A percentile compares a stretch with the other conserved stretches of the same genome.
phyloP scores from a whole-genome alignment of 2,888 invertebrate genomes.

The Eristalis pertinax region DNA sequence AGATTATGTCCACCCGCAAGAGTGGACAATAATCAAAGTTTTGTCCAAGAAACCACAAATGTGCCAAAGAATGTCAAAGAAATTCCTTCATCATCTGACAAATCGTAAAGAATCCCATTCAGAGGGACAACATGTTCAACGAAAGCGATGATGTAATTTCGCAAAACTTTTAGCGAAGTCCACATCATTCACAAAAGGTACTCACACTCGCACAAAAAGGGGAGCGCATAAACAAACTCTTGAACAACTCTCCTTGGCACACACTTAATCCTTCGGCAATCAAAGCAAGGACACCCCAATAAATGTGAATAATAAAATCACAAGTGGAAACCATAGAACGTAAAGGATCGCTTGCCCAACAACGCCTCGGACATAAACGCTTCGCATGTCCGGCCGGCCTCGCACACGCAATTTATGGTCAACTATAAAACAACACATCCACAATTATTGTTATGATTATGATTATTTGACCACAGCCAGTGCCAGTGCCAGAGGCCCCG shows the following conservation, averaged over 20 bases:
- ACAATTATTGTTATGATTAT: constrained; percentile 50
- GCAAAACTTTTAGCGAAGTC: not conserved
- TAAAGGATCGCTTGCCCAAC: constrained; percentile 1
- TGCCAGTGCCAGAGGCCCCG: not conserved
- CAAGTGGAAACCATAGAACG: constrained; percentile 12
- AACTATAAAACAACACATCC: constrained; percentile 41
- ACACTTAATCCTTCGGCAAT: constrained; percentile 28
- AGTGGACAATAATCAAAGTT: no score
- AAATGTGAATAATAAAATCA: constrained; percentile 35
- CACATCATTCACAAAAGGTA: not conserved
- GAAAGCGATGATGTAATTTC: no score
- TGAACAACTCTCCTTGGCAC: constrained; percentile 8
- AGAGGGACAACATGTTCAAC: no score
- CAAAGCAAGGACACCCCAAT: constrained; percentile 40
- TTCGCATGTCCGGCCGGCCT: not conserved
- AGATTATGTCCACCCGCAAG: no score
- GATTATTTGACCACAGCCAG: constrained; percentile 38
- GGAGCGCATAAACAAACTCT: not conserved
- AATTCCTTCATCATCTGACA: no score
- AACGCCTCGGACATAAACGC: constrained; percentile 16
- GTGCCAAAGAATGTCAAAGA: no score
- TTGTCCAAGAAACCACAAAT: no score
- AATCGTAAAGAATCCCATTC: no score
- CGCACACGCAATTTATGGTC: constrained; percentile 20
- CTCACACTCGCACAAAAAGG: not conserved